These are phyloP conservation scores for Uloborus diversus DNA, from an alignment of 1,140 invertebrate genomes.

Conservation along the genomic window DNA sequence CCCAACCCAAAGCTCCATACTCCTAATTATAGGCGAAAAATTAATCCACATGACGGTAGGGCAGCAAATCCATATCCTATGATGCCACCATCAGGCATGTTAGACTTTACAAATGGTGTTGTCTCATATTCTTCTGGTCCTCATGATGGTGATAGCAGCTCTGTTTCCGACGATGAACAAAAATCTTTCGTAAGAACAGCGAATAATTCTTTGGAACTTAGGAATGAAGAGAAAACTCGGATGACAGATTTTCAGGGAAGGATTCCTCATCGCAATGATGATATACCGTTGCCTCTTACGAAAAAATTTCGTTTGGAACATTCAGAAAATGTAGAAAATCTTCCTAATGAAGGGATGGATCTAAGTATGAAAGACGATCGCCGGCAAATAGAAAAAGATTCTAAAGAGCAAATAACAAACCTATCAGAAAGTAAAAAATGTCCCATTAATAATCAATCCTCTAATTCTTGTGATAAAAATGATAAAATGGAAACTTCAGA, in stretches of 20 bases:
- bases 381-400: background rate
- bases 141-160: constrained; percentile 32
- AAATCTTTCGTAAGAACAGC: background rate
- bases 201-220: background rate
- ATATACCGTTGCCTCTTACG: constrained; percentile 26
- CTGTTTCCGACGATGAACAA: constrained; percentile 18
- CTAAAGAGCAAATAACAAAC: too few species aligned
- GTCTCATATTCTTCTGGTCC: constrained; percentile 11
- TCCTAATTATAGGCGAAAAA: constrained; percentile 89
- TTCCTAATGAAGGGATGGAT: constrained; percentile 26
- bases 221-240: background rate
- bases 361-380: constrained; percentile 40
- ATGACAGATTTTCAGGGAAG: too few species aligned
- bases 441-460: background rate
- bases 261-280: too few species aligned
- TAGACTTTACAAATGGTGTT: constrained; percentile 26
- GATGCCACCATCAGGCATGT: constrained; percentile 67
- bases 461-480: background rate
- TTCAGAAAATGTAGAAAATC: background rate
- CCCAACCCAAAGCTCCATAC: constrained; percentile 98
- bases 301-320: constrained; percentile 16
- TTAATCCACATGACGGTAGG: constrained; percentile 90
- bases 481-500: background rate
- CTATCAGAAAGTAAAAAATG: background rate
- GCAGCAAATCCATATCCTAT: constrained; percentile 85